Evolutionary conservation across 2,888 invertebrate species (phyloP).

Genomic region (Limnephilus lunatus): DNA sequence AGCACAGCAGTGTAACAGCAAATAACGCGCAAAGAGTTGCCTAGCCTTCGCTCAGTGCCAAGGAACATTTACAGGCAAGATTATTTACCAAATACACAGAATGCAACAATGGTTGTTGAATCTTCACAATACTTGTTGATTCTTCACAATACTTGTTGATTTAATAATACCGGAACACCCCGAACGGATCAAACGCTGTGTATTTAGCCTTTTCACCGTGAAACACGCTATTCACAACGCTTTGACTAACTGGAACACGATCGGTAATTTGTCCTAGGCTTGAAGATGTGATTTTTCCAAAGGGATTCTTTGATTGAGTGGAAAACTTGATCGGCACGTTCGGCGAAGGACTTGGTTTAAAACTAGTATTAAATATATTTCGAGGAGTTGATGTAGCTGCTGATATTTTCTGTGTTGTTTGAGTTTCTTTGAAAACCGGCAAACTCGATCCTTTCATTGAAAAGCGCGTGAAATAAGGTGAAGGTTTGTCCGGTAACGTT

Average conservation of each 20-base stretch:
- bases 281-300: background rate
- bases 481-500: background rate
- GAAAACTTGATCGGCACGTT: conserved; percentile 13
- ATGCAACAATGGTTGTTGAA: background rate
- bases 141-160: background rate
- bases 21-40: conserved; percentile 26
- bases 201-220: conserved; percentile 28
- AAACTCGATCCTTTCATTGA: background rate
- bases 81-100: conserved; percentile 3
- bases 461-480: background rate
- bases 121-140: background rate
- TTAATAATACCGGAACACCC: conserved; percentile 54
- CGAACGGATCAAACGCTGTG: conserved; percentile 45
- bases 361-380: conserved; percentile 22
- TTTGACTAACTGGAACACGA: background rate
- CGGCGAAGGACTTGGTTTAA: background rate
- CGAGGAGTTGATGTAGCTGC: conserved; percentile 4
- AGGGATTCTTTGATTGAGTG: conserved; percentile 9
- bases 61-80: conserved; percentile 19
- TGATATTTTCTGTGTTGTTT: background rate
- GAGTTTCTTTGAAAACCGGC: background rate
- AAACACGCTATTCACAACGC: conserved; percentile 8
- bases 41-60: conserved; percentile 28
- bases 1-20: conserved; percentile 24
- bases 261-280: background rate